These are phyloP conservation scores for Holocentrus rufus DNA, from an alignment of 2,797 vertebrate species.

Conservation along the genomic window DNA sequence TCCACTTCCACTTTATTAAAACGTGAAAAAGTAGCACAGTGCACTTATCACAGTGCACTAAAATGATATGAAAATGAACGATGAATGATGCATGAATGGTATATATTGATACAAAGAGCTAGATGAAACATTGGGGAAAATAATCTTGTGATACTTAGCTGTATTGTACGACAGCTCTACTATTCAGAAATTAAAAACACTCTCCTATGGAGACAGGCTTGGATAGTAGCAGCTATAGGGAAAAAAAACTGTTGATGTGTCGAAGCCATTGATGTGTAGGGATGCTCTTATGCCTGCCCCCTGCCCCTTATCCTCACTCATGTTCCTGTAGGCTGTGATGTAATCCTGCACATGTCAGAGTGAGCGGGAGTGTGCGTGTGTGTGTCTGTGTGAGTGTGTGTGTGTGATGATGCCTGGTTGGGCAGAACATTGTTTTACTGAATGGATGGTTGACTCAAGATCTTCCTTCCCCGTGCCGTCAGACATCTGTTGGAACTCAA, in stretches of 20 bases:
- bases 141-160: too few relatives aligned
- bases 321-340: constrained; percentile 74
- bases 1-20: too few relatives aligned
- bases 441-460: constrained; percentile 30
- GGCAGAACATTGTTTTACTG: constrained; percentile 49
- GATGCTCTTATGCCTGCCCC: constrained; percentile 47
- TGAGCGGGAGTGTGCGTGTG: constrained; percentile 25
- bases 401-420: constrained; percentile 32
- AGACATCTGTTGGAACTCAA: constrained; percentile 6
- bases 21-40: too few relatives aligned
- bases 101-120: too few relatives aligned
- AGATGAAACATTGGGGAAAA: too few relatives aligned
- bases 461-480: neutral
- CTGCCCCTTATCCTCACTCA: constrained; percentile 27
- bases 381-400: constrained; percentile 33
- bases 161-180: too few relatives aligned
- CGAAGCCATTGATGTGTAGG: constrained; percentile 22
- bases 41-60: too few relatives aligned
- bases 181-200: neutral
- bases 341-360: constrained; percentile 67
- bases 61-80: too few relatives aligned
- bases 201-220: constrained; percentile 2
- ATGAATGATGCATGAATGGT: too few relatives aligned
- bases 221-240: neutral
- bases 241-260: too few relatives aligned